Conservation (phyloP, 2,888 invertebrate species). For the Trachelus stipa region DNA sequence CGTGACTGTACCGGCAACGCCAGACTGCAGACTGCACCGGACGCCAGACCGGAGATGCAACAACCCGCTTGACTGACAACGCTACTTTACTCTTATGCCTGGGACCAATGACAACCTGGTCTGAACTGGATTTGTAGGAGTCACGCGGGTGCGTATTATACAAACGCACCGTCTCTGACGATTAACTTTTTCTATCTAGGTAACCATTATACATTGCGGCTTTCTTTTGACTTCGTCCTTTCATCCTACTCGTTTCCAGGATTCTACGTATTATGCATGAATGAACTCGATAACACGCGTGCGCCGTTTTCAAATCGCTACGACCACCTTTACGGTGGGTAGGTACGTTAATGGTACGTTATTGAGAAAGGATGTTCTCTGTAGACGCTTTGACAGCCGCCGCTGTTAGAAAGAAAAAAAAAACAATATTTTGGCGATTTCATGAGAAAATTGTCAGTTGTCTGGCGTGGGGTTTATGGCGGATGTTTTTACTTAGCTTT, state of each 20-base stretch:
- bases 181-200: background rate
- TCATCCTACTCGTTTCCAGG: background rate
- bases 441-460: background rate
- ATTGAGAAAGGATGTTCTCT: background rate
- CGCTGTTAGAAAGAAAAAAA: background rate
- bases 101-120: slow-evolving; percentile 8
- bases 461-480: background rate
- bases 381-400: background rate
- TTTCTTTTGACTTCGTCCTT: background rate
- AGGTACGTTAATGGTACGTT: background rate
- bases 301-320: background rate
- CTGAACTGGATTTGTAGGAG: slow-evolving; percentile 21
- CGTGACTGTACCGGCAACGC: background rate
- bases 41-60: slow-evolving; percentile 13
- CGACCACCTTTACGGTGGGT: background rate
- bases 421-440: background rate
- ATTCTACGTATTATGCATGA: background rate
- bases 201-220: background rate
- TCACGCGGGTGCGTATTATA: slow-evolving; percentile 47
- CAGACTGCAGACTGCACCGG: background rate
- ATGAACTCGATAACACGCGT: background rate
- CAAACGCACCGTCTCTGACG: slow-evolving; percentile 11
- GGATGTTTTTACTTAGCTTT: background rate
- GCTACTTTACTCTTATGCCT: slow-evolving; percentile 57
- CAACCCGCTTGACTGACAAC: slow-evolving; percentile 54